A percentile compares a stretch with the other conserved stretches of the same genome.
phyloP scores from a whole-genome alignment of 2,113 vertebrate species.

The Elgaria multicarinata region DNA sequence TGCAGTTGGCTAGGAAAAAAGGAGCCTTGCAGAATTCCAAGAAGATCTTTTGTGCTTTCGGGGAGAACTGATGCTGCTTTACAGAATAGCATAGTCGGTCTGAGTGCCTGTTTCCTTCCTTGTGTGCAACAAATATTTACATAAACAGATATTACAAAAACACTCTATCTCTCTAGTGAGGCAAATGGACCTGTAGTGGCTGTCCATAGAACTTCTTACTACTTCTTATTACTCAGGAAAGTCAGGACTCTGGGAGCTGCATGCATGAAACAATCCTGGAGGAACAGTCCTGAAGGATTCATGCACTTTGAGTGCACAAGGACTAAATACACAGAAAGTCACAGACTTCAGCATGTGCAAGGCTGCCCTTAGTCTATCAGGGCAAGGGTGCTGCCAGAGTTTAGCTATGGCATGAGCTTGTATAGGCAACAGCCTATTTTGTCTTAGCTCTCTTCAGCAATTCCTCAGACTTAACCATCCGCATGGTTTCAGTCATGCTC shows the following conservation, averaged over 20 bases:
- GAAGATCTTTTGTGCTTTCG: neutral
- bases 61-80: neutral
- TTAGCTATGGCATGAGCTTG: neutral
- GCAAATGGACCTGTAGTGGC: neutral
- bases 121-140: neutral
- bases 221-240: too few species aligned
- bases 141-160: neutral
- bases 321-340: neutral
- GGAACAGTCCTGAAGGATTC: neutral
- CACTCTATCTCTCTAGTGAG: neutral
- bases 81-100: neutral
- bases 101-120: neutral
- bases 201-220: neutral
- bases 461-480: slow-evolving; percentile 9
- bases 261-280: neutral
- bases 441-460: neutral
- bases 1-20: neutral
- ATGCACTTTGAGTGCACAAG: neutral
- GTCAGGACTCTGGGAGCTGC: neutral
- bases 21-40: neutral
- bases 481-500: neutral
- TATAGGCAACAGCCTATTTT: neutral
- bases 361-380: neutral
- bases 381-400: neutral
- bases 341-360: neutral